Base-by-base conservation (phyloP, 2,797 vertebrate genomes). In the Cynopterus sphinx region DNA sequence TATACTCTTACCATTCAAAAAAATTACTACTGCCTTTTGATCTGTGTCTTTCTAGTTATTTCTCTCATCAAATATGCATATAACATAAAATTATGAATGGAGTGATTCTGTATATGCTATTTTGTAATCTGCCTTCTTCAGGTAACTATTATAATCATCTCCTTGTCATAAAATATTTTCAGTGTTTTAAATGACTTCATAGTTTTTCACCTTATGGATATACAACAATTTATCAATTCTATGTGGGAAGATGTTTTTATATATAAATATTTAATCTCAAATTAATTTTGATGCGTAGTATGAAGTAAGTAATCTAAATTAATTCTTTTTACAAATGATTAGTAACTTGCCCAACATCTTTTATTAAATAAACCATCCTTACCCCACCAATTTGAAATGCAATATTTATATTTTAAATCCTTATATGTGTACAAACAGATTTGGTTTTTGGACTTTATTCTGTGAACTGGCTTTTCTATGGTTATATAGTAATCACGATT, bases 371-470 rank as follows among this genome's bases (percentile, higher is more conserved):
- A 87, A 15, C 39, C 33, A 74, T 65, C 11, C 28, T 91, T 75
- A 55, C 22, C n/a, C 21, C 39, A 67, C 49, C 79, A 49, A n/a
- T 57, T 31, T 82, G 57, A 74, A 57, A 57, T 75, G 59, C 33
- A 31, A 21, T 59, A 21, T 61, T 82, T 41, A 68, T 67, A 83
- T 59, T 75, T n/a, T 77, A 57, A 75, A 84, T 59, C 33, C 39
- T 57, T 61, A 70, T 55, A 15, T 51, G 77, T 7, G 57, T 28
- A 22, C 39, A 43, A 26, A 78, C 17, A 67, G 41, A 46, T 77
- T 78, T 92, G n/a, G 65, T 82, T 94, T 95, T 91, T 63, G 78
- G 71, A 75, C 31, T 83, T 91, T 61, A 2, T 90, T 82, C 68
- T 73, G 21, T 59, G 26, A 67, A 55, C 43, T 77, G 10, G 55